Evolutionary conservation across 2,888 invertebrate species (phyloP), one percentile per base, ranked within the genome.

Genomic region (Parnassius glacialis): DNA sequence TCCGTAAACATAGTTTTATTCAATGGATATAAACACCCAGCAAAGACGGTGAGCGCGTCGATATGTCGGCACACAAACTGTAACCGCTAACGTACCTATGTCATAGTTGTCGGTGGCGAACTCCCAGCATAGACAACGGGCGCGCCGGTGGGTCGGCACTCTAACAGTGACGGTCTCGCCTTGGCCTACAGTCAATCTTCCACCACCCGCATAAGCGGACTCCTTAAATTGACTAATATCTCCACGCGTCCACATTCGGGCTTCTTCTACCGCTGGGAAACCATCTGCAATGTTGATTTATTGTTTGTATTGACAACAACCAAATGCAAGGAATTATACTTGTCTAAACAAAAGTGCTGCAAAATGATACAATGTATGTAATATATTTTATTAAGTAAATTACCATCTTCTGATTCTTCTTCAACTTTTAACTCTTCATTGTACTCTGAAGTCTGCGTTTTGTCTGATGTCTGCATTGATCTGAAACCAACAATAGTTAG

Each of bases 91-190:
- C 9, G 34, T 64, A 83, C 95, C 98, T 74, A 99, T 96, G 83
- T 99, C 99, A 79, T 98, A 99, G 80, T 95, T 95, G 83, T 99
- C 99, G 0, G 99, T 99, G 12, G 99, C 98, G 84, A 99, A 99
- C 92, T 99, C 99, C 99, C 99, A 99, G 89, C 98, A 99, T 48
- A 99, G 92, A 74, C 97, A 96, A 2, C 96, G 94, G 0, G 99
- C 99, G 74, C 97, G 96, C 68, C 96, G 95, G 80, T 98, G 98
- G 0, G 99, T 99, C 10, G 99, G 99, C 59, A 99, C 99, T 48
- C 99, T 93, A 3, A 98, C 97, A 55, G 99, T 99, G 54, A 99
- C 97, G 0, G 97, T 98, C 87, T 99, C 99, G 2, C 99, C 98
- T 83, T 99, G 99, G 0, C 97, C 97, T 20, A 99, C 97, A 74